A percentile compares a stretch with the other conserved stretches of the same genome.
Conservation (phyloP, 2,888 invertebrate species). For the Laspeyria flexula region DNA sequence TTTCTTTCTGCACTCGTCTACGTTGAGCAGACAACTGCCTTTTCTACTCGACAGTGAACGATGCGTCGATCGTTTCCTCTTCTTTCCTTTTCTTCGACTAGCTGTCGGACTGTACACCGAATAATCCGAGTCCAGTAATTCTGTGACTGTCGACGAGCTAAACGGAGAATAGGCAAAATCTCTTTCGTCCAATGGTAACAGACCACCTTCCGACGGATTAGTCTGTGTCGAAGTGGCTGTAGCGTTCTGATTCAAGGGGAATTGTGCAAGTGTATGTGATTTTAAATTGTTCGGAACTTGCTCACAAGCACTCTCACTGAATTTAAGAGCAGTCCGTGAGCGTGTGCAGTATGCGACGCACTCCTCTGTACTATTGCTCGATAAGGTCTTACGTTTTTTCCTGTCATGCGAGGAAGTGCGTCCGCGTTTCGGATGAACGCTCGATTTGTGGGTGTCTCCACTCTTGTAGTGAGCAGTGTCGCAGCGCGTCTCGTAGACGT, state of each 20-base stretch:
- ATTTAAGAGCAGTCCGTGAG: constrained; percentile 80
- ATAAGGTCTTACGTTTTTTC: constrained; percentile 71
- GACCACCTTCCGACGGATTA: constrained; percentile 72
- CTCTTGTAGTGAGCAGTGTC: constrained; percentile 68
- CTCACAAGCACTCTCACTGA: constrained; percentile 77
- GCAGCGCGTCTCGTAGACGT: constrained; percentile 83
- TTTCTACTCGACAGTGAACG: constrained; percentile 74
- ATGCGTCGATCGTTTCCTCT: constrained; percentile 77
- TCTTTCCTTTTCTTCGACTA: constrained; percentile 75
- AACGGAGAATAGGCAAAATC: constrained; percentile 83
- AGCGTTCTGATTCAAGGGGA: constrained; percentile 55
- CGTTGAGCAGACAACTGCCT: constrained; percentile 66
- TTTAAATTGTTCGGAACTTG: constrained; percentile 59
- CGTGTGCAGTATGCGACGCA: constrained; percentile 81
- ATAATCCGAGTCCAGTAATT: constrained; percentile 80
- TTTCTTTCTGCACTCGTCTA: constrained; percentile 76
- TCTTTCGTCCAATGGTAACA: constrained; percentile 81
- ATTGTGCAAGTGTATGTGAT: constrained; percentile 54
- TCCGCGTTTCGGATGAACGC: constrained; percentile 64
- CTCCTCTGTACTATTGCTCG: constrained; percentile 67
- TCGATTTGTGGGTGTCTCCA: constrained; percentile 67
- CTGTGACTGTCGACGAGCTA: constrained; percentile 81
- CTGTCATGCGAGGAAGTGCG: constrained; percentile 78
- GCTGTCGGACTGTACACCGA: constrained; percentile 81
- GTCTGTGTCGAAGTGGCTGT: constrained; percentile 58